These are phyloP conservation scores for Carpatolechia fugitivella DNA, from an alignment of 2,888 invertebrate species.

Conservation along the genomic window DNA sequence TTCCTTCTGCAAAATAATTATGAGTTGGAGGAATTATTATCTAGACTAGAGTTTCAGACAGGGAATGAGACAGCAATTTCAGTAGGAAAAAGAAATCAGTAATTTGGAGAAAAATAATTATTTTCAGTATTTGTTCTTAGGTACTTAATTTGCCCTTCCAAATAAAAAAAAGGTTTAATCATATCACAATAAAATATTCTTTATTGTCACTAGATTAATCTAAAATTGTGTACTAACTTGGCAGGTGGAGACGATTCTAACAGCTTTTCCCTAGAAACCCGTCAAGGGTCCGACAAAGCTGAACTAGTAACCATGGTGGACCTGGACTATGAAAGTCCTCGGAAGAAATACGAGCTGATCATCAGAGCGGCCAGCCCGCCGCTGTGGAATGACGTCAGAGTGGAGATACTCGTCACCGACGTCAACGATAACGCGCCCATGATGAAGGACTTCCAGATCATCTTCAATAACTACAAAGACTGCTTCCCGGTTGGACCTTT, in stretches of 20 bases:
- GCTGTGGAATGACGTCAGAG: conserved; percentile 91
- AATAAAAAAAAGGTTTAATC: too few relatives aligned
- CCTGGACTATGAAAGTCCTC: conserved; percentile 96
- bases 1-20: too few relatives aligned
- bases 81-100: too few relatives aligned
- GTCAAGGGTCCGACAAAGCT: conserved; percentile 91
- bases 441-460: conserved; percentile 93
- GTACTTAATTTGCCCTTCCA: too few relatives aligned
- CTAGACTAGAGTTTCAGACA: too few relatives aligned
- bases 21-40: too few relatives aligned
- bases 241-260: conserved; percentile 91
- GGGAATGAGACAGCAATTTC: too few relatives aligned
- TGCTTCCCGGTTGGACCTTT: conserved; percentile 96
- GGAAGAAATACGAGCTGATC: conserved; percentile 92
- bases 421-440: conserved; percentile 97
- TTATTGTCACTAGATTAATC: too few relatives aligned
- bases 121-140: too few relatives aligned
- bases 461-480: conserved; percentile 97
- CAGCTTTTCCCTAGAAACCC: conserved; percentile 88
- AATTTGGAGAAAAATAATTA: too few relatives aligned
- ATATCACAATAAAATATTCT: too few relatives aligned
- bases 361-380: conserved; percentile 95
- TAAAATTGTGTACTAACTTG: neutral
- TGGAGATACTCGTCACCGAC: conserved; percentile 94
- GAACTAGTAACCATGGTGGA: conserved; percentile 94